Percentiles rank a stretch among this genome's conserved stretches.
Conservation (phyloP, 2,888 invertebrate species). For the Chloroclysta siterata region DNA sequence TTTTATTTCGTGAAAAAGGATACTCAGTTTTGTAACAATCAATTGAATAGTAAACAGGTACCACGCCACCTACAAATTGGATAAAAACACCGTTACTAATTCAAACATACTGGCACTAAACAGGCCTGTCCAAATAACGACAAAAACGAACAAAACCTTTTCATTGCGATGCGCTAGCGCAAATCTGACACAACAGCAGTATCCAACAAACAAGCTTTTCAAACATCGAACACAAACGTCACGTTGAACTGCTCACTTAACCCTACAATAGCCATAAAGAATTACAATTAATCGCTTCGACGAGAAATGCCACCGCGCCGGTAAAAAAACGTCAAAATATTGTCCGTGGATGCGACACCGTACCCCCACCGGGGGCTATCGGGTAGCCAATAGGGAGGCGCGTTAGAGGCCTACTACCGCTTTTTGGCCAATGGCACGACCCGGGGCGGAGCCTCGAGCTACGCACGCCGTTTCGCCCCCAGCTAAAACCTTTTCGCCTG, state of each 20-base stretch:
- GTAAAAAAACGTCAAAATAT: slow-evolving; percentile 82
- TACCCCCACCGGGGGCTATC: slow-evolving; percentile 67
- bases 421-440: slow-evolving; percentile 75
- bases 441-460: slow-evolving; percentile 82
- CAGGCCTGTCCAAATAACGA: slow-evolving; percentile 54
- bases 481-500: slow-evolving; percentile 84
- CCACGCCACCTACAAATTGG: slow-evolving; percentile 28
- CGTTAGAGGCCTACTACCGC: slow-evolving; percentile 65
- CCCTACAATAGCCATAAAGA: slow-evolving; percentile 82
- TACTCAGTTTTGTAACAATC: slow-evolving; percentile 31
- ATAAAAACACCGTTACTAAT: slow-evolving; percentile 53
- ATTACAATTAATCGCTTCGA: slow-evolving; percentile 82
- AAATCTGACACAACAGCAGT: slow-evolving; percentile 54
- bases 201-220: slow-evolving; percentile 59
- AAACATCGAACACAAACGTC: slow-evolving; percentile 69
- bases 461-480: slow-evolving; percentile 81
- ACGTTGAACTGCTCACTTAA: slow-evolving; percentile 79
- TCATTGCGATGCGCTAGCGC: slow-evolving; percentile 59
- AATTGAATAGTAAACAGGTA: slow-evolving; percentile 37
- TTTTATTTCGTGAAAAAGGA: slow-evolving; percentile 24
- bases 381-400: slow-evolving; percentile 75
- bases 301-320: slow-evolving; percentile 78
- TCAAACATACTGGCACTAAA: slow-evolving; percentile 50
- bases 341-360: slow-evolving; percentile 65
- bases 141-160: slow-evolving; percentile 53